Conservation (phyloP, 2,888 invertebrate species). For the Lobophora halterata region DNA sequence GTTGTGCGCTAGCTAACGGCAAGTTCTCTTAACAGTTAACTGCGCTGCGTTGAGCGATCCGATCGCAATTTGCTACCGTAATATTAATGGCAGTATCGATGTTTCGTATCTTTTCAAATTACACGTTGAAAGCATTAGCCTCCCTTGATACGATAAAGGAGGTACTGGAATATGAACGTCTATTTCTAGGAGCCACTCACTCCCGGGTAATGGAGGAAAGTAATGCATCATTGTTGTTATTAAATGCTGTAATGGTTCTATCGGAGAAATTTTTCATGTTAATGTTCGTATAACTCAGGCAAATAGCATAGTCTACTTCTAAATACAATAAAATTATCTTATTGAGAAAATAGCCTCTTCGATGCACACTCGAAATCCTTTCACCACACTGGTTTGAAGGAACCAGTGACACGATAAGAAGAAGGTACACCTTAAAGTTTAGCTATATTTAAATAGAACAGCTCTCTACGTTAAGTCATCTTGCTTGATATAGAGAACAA, state of each 20-base stretch:
- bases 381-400: too few relatives aligned
- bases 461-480: too few relatives aligned
- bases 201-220: neutral
- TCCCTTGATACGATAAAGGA: conserved; percentile 1
- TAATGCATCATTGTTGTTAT: neutral
- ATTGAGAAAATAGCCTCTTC: too few relatives aligned
- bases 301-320: too few relatives aligned
- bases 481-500: too few relatives aligned
- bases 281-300: neutral
- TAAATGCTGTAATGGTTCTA: neutral
- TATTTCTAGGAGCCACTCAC: conserved; percentile 1
- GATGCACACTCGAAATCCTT: too few relatives aligned
- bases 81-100: conserved; percentile 29
- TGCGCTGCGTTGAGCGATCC: conserved; percentile 29
- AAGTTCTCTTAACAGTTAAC: conserved; percentile 29
- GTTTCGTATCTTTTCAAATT: conserved; percentile 19
- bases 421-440: too few relatives aligned
- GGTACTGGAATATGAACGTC: neutral
- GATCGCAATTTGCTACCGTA: conserved; percentile 40
- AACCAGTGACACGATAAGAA: too few relatives aligned
- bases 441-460: too few relatives aligned
- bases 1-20: conserved; percentile 13
- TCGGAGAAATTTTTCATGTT: neutral
- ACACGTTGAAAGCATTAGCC: conserved; percentile 5
- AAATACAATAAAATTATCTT: too few relatives aligned